phyloP scores from a whole-genome alignment of 2,888 invertebrate species.

The Protonemura montana region DNA sequence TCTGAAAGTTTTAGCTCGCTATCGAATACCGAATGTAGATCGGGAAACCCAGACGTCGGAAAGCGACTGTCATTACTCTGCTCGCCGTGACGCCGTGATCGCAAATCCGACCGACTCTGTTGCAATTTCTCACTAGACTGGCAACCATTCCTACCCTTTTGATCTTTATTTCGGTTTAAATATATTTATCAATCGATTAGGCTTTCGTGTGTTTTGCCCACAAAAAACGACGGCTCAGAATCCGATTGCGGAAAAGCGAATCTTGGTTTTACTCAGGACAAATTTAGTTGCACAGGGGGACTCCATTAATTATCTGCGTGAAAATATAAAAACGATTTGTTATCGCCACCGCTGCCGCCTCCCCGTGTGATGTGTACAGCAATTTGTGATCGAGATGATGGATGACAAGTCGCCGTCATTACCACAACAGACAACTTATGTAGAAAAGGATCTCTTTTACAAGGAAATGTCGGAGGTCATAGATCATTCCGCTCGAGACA shows the following conservation, averaged over 20 bases:
- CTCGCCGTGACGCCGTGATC: neutral
- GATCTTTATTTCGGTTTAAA: neutral
- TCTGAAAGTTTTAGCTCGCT: neutral
- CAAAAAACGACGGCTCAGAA: neutral
- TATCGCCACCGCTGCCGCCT: neutral
- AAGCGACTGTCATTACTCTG: neutral
- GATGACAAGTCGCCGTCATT: constrained; percentile 32
- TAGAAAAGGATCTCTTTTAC: constrained; percentile 13
- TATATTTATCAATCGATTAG: neutral
- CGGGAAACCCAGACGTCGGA: neutral
- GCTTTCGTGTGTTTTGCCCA: neutral
- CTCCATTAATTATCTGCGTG: constrained; percentile 23
- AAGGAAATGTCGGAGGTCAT: constrained; percentile 31
- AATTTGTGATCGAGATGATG: constrained; percentile 35
- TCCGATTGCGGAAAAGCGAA: neutral
- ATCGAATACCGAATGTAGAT: constrained; percentile 4
- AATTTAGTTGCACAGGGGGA: neutral
- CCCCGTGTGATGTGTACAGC: constrained; percentile 13
- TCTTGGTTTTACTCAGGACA: neutral
- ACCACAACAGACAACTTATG: constrained; percentile 33
- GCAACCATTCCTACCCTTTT: neutral
- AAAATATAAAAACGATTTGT: constrained; percentile 33
- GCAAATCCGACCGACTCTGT: neutral
- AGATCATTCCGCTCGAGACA: constrained; percentile 28
- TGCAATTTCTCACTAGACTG: neutral